phyloP scores from a whole-genome alignment of 2,888 invertebrate genomes.

The Tinea trinotella region DNA sequence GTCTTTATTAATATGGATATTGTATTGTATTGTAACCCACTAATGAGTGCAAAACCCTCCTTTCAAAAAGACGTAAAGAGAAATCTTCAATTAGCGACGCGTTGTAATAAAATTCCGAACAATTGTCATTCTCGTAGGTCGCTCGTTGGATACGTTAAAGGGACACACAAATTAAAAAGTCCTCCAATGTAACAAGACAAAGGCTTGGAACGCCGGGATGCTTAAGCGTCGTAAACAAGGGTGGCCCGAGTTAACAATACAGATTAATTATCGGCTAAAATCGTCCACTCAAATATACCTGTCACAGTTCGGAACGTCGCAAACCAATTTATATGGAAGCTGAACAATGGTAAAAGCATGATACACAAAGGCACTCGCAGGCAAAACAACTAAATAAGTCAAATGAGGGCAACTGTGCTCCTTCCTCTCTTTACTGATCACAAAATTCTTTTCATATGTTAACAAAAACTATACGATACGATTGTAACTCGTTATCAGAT shows the following conservation, averaged over 20 bases:
- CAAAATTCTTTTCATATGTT: background rate
- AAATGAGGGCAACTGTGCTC: background rate
- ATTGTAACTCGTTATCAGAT: too few relatives aligned
- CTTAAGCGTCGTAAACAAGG: conserved; percentile 45
- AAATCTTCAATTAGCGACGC: conserved; percentile 9
- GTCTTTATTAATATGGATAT: background rate
- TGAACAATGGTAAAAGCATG: conserved; percentile 69
- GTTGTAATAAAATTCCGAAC: conserved; percentile 13
- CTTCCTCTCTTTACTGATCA: background rate
- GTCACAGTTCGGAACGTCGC: conserved; percentile 61
- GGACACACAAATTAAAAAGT: conserved; percentile 35
- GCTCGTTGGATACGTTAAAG: conserved; percentile 13
- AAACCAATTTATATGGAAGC: conserved; percentile 63
- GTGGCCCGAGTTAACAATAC: conserved; percentile 67
- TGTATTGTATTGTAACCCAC: background rate
- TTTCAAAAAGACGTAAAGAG: background rate
- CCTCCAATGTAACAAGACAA: conserved; percentile 32
- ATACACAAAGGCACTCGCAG: conserved; percentile 53
- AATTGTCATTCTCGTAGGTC: conserved; percentile 12
- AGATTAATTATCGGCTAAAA: conserved; percentile 70
- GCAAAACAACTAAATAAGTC: conserved; percentile 41
- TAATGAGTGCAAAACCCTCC: background rate
- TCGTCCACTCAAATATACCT: conserved; percentile 71
- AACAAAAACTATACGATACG: background rate
- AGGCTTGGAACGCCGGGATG: conserved; percentile 23